phyloP scores from a whole-genome alignment of 2,888 invertebrate genomes.

The Hydropsyche betteni region DNA sequence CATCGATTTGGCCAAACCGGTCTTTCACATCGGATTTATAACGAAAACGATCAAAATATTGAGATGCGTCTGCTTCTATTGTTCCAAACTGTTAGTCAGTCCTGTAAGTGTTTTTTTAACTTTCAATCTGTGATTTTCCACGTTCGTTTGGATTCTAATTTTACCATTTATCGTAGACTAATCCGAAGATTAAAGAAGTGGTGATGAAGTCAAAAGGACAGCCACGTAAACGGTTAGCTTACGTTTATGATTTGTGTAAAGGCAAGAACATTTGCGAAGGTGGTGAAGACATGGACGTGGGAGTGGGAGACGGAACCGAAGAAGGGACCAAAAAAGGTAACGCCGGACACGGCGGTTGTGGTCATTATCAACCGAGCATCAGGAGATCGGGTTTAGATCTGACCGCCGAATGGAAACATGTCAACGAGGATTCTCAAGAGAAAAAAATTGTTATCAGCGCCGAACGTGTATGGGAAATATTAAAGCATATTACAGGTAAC shows the following conservation, averaged over 20 bases:
- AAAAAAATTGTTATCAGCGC: constrained; percentile 93
- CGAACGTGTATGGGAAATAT: constrained; percentile 96
- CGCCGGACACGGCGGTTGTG: constrained; percentile 92
- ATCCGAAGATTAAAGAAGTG: constrained; percentile 93
- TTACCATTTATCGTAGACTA: constrained; percentile 68
- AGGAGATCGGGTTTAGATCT: constrained; percentile 90
- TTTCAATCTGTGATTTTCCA: background rate
- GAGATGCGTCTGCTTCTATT: constrained; percentile 99
- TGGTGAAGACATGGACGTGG: constrained; percentile 96
- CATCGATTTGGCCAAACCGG: constrained; percentile 97
- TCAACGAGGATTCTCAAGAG: constrained; percentile 98
- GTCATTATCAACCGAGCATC: constrained; percentile 95
- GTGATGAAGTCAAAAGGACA: constrained; percentile 96
- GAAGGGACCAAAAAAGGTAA: constrained; percentile 63
- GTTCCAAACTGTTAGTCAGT: constrained; percentile 95
- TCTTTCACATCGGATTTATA: constrained; percentile 97
- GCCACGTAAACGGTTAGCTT: constrained; percentile 91
- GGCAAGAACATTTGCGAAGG: constrained; percentile 98
- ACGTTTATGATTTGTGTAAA: constrained; percentile 98
- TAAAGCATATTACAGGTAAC: constrained; percentile 85
- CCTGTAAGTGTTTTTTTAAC: constrained; percentile 74
- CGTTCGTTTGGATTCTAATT: constrained; percentile 56
- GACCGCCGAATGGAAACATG: constrained; percentile 97
- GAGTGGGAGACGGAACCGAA: constrained; percentile 68
- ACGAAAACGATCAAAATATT: constrained; percentile 97